Percentiles rank a stretch among this genome's conserved stretches.
Conservation (phyloP, 2,797 vertebrate species). For the Brachyrhaphis roseni region DNA sequence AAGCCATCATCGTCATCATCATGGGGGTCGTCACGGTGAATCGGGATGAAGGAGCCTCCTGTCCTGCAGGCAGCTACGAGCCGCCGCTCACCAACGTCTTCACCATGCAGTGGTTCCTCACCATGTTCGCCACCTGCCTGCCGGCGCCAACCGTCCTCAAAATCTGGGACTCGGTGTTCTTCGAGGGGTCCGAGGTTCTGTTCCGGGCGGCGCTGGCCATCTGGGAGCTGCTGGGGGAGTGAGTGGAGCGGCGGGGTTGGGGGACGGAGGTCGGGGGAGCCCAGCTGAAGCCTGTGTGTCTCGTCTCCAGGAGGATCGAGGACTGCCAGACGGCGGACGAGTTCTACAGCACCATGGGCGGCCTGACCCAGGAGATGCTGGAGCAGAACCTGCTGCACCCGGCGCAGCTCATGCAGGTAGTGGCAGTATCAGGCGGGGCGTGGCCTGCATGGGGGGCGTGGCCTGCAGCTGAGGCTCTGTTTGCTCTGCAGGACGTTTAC, state of each 20-base stretch:
- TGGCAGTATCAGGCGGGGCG: too few species aligned
- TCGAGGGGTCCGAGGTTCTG: conserved; percentile 97
- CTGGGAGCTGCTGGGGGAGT: conserved; percentile 97
- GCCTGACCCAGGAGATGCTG: conserved; percentile 96
- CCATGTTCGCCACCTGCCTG: conserved; percentile 97
- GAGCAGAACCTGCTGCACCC: conserved; percentile 91
- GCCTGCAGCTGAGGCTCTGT: not conserved
- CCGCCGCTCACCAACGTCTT: conserved; percentile 98
- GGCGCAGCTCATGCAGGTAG: conserved; percentile 95
- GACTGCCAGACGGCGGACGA: conserved; percentile 95
- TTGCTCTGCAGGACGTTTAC: conserved; percentile 88
- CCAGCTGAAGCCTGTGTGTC: not conserved
- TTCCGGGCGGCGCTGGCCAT: conserved; percentile 94
- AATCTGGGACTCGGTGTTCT: conserved; percentile 99
- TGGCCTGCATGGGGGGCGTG: too few species aligned
- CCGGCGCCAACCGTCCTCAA: conserved; percentile 95
- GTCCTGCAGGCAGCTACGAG: conserved; percentile 90
- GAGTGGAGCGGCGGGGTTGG: conserved; percentile 61
- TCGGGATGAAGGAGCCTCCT: not conserved
- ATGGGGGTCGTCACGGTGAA: not conserved
- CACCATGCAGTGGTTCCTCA: conserved; percentile 99
- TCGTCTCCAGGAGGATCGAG: conserved; percentile 88
- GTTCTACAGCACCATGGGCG: conserved; percentile 97
- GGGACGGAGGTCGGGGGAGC: conserved; percentile 86
- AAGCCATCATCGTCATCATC: conserved; percentile 1